These are phyloP conservation scores for Cassiopea xamachana DNA, from an alignment of 30 jellyfish, hydroid and myxozoan species.

Conservation along the genomic window DNA sequence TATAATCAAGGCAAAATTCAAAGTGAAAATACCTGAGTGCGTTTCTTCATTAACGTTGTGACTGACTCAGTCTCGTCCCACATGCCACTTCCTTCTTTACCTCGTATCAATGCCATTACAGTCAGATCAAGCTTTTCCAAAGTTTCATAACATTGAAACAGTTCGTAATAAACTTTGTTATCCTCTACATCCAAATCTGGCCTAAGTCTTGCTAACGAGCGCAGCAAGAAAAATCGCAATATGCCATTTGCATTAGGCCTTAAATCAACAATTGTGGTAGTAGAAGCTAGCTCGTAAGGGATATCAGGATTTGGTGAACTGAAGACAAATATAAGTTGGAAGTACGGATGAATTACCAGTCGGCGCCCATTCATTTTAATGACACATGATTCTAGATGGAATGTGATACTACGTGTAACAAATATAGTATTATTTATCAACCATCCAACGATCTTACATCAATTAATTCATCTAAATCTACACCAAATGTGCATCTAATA, in stretches of 20 bases:
- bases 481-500: no score
- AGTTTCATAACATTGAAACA: constrained; percentile 40
- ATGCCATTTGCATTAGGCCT: constrained; percentile 73
- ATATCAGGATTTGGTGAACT: constrained; percentile 37
- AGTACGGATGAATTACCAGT: constrained; percentile 61
- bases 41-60: constrained; percentile 45
- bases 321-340: constrained; percentile 59
- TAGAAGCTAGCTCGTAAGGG: constrained; percentile 49
- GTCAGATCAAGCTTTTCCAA: constrained; percentile 55
- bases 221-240: constrained; percentile 45
- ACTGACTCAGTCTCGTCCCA: constrained; percentile 70
- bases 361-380: constrained; percentile 82
- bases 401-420: not conserved
- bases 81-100: constrained; percentile 56
- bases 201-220: constrained; percentile 32
- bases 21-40: constrained; percentile 46
- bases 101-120: constrained; percentile 53
- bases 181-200: constrained; percentile 53
- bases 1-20: not conserved
- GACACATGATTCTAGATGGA: constrained; percentile 56
- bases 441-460: no score
- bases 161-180: constrained; percentile 33
- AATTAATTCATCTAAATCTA: no score
- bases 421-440: not conserved
- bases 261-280: constrained; percentile 63